phyloP scores from a whole-genome alignment of 2,888 invertebrate genomes.

The Mythimna ferrago region DNA sequence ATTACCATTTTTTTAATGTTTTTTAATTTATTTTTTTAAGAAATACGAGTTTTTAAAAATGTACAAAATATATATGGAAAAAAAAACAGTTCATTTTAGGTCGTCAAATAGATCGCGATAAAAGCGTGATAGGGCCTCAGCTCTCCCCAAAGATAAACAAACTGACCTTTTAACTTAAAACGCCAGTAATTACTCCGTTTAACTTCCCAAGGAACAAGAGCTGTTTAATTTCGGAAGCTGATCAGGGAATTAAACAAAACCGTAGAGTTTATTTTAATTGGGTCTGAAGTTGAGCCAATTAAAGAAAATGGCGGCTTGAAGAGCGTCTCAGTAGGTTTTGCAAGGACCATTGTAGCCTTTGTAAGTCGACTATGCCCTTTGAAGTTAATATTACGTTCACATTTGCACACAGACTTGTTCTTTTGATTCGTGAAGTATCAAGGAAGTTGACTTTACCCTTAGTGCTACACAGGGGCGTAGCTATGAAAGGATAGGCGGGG shows the following conservation, averaged over 20 bases:
- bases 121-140: not conserved
- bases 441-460: constrained; percentile 16
- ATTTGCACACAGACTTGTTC: constrained; percentile 33
- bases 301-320: constrained; percentile 22
- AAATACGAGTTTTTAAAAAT: too few relatives aligned
- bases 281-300: constrained; percentile 40
- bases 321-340: constrained; percentile 8
- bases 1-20: too few relatives aligned
- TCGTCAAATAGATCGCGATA: too few relatives aligned
- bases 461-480: not conserved
- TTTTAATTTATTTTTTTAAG: too few relatives aligned
- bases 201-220: constrained; percentile 49
- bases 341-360: constrained; percentile 9
- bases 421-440: not conserved
- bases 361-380: constrained; percentile 7
- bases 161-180: constrained; percentile 48
- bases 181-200: constrained; percentile 51
- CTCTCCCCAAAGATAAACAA: constrained; percentile 46
- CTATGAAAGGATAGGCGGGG: too few relatives aligned
- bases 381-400: constrained; percentile 18
- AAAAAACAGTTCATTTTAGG: too few relatives aligned
- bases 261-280: constrained; percentile 38
- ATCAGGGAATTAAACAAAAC: constrained; percentile 56
- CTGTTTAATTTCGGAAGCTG: constrained; percentile 52
- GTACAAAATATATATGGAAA: too few relatives aligned